phyloP scores from a whole-genome alignment of 2,888 invertebrate genomes.

The Apotomis betuletana region DNA sequence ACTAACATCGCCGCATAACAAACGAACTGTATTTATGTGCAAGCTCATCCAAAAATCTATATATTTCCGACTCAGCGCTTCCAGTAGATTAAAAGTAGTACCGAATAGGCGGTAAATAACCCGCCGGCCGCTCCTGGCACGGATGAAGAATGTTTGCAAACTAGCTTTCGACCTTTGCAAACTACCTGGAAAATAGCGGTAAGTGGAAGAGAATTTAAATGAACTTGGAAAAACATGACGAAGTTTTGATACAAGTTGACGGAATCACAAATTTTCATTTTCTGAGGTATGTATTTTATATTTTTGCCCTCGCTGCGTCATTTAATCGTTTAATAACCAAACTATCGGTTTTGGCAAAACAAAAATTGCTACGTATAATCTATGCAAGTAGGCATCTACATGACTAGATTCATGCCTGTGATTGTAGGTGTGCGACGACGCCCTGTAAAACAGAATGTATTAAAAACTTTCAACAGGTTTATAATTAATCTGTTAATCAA shows the following conservation, averaged over 20 bases:
- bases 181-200: conserved; percentile 35
- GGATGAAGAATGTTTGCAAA: conserved; percentile 39
- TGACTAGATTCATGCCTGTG: no score
- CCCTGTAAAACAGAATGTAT: no score
- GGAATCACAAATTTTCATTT: no score
- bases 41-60: conserved; percentile 26
- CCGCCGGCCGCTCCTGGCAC: neutral
- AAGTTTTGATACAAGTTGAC: neutral
- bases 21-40: conserved; percentile 1
- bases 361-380: no score
- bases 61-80: conserved; percentile 34
- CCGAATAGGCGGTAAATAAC: conserved; percentile 33
- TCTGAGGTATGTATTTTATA: no score
- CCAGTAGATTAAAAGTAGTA: conserved; percentile 37
- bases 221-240: conserved; percentile 27
- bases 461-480: neutral
- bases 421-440: no score
- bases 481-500: conserved; percentile 8
- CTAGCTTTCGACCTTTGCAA: conserved; percentile 36
- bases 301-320: no score
- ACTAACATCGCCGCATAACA: conserved; percentile 26
- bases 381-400: no score
- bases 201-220: conserved; percentile 38
- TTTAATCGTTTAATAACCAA: no score
- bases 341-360: no score